Base-by-base conservation (phyloP, 2,888 invertebrate genomes). In the Drosophila macrospina region DNA sequence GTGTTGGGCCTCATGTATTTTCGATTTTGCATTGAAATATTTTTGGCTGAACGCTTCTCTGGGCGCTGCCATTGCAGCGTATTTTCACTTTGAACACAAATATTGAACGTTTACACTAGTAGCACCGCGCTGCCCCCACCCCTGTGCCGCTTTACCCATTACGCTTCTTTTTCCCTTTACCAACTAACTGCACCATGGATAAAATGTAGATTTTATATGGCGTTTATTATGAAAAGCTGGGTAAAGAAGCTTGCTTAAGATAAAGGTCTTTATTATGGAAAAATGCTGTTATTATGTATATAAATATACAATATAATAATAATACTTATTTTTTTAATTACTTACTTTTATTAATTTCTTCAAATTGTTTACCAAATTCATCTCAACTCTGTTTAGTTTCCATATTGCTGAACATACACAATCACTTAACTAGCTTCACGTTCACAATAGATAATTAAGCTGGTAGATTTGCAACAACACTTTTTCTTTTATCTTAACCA, bases 21-120 rank as follows among this genome's bases (percentile, higher is more conserved):
- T 70, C 85, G 82, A 85, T 83, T 85, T 85, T 87, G 69, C 80
- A 79, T 77, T 79, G 82, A 74, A 87, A 79, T 77, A 87, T 81
- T 85, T 82, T 83, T 83, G 88, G 86, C 76, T 78, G 87, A 82
- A 80, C 87, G 75, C 87, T 71, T 74, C 77, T 74, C 3, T 65
- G 62, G 52, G 44, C 48, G 69, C 51, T 64, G 73, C 69, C 57
- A 50, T 64, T 60, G 57, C 70, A 44, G 16, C 28, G 67, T 63
- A 68, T 70, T 79, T 77, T 71, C 69, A 68, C 83, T 71, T 86
- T 71, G 81, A 73, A 69, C 76, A 72, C 71, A 83, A 83, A 86
- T 86, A 83, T 86, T 86, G 83, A 86, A 80, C 80, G 78, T 88
- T 82, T 66, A 86, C 88, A 74, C 74, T 59, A 20, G 36, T 39